Conservation (phyloP, 2,797 vertebrate genomes). For the Cryptoprocta ferox region DNA sequence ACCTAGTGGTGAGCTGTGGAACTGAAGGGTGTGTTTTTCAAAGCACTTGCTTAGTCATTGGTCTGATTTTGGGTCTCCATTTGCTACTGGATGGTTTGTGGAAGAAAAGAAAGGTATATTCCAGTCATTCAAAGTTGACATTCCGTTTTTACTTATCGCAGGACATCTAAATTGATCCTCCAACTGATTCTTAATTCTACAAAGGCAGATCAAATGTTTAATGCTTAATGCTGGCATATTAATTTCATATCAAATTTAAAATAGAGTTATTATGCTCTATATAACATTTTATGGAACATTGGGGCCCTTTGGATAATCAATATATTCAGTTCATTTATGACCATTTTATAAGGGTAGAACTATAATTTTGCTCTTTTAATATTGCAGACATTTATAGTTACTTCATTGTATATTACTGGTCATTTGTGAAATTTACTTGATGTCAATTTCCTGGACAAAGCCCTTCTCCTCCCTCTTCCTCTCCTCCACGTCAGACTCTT, state of each 20-base stretch:
- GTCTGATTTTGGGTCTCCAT: background rate
- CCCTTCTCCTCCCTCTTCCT: rapidly evolving
- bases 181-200: constrained; percentile 37
- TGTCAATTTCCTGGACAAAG: background rate
- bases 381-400: background rate
- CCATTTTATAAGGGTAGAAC: constrained; percentile 35
- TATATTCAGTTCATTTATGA: constrained; percentile 41
- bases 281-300: constrained; percentile 48
- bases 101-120: background rate
- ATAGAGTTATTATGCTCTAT: background rate
- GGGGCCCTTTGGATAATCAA: constrained; percentile 5
- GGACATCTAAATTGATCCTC: constrained; percentile 10
- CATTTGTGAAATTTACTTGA: background rate
- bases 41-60: background rate
- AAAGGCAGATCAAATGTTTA: constrained; percentile 57
- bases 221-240: constrained; percentile 31
- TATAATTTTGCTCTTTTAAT: constrained; percentile 43
- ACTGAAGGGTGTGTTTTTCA: background rate
- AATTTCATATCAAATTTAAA: constrained; percentile 66
- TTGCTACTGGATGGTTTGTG: background rate
- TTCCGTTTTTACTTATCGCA: background rate
- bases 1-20: background rate
- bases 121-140: background rate
- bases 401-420: constrained; percentile 11
- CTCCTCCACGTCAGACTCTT: background rate